These are phyloP conservation scores for Syngnathus scovelli DNA, from an alignment of 2,113 vertebrate genomes.

Conservation along the genomic window DNA sequence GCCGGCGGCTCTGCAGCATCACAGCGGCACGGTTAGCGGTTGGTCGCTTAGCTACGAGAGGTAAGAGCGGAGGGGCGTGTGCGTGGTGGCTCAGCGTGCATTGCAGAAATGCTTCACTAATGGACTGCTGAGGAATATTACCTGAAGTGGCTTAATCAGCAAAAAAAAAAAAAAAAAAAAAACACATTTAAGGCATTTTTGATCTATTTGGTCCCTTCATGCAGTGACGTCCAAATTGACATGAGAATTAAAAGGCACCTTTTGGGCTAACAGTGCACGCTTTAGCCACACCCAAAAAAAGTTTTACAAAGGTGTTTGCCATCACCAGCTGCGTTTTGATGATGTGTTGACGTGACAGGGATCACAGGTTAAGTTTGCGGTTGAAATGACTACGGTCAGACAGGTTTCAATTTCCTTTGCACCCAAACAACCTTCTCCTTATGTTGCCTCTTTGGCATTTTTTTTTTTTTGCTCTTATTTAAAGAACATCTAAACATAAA, in stretches of 20 bases:
- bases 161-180: not conserved
- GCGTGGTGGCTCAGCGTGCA: not conserved
- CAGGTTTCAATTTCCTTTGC: not conserved
- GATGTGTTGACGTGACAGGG: not conserved
- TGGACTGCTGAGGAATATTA: not conserved
- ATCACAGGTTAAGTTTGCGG: not conserved
- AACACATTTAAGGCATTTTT: not conserved
- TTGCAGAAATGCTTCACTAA: not conserved
- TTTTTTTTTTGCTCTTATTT: no score
- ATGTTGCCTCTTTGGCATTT: not conserved
- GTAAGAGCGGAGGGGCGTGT: slow-evolving; percentile 39
- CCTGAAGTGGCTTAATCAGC: not conserved
- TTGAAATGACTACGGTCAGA: not conserved
- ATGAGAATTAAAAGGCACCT: not conserved
- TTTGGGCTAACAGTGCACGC: not conserved
- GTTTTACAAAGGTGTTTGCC: slow-evolving; percentile 46
- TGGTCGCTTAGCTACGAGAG: slow-evolving; percentile 38
- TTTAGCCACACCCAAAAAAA: slow-evolving; percentile 34
- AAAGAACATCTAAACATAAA: no score
- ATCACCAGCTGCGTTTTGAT: not conserved
- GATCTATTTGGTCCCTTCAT: no score
- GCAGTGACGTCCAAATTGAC: not conserved
- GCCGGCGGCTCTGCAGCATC: slow-evolving; percentile 54
- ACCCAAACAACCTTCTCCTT: not conserved
- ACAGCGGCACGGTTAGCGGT: slow-evolving; percentile 31